These are phyloP conservation scores for Penelope pileata DNA, from an alignment of 2,113 vertebrate species.

Conservation along the genomic window DNA sequence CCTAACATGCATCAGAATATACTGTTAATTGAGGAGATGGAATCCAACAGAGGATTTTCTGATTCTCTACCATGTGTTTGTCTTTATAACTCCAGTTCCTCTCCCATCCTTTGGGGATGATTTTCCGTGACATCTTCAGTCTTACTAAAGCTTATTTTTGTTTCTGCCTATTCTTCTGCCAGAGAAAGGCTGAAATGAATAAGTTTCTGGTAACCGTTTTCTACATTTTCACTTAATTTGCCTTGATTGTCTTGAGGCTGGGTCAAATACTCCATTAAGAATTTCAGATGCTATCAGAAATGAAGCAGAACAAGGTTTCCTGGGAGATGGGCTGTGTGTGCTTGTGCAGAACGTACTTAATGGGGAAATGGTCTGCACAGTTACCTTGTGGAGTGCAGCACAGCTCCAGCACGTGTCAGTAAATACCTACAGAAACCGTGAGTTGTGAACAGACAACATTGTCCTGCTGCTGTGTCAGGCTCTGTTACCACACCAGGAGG, in stretches of 20 bases:
- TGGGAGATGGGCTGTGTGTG: neutral
- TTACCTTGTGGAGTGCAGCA: neutral
- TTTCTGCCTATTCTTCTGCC: neutral
- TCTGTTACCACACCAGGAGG: neutral
- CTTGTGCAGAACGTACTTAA: neutral
- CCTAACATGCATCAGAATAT: neutral
- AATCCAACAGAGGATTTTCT: neutral
- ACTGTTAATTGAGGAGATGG: constrained; percentile 19
- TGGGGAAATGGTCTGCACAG: neutral
- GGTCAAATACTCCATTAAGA: neutral
- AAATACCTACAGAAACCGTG: neutral
- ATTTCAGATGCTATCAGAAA: neutral
- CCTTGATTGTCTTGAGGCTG: neutral
- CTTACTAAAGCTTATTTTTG: constrained; percentile 5
- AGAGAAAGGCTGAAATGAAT: neutral
- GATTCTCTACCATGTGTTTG: constrained; percentile 24
- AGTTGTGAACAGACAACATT: neutral
- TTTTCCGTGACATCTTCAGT: neutral
- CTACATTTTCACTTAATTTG: neutral
- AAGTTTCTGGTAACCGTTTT: neutral
- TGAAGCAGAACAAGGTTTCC: neutral
- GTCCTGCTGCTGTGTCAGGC: neutral
- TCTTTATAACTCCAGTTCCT: constrained; percentile 17
- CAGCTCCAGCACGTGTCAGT: neutral
- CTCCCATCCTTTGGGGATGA: neutral